Conservation (phyloP, 1,140 invertebrate genomes). For the Olivierus martensii region DNA sequence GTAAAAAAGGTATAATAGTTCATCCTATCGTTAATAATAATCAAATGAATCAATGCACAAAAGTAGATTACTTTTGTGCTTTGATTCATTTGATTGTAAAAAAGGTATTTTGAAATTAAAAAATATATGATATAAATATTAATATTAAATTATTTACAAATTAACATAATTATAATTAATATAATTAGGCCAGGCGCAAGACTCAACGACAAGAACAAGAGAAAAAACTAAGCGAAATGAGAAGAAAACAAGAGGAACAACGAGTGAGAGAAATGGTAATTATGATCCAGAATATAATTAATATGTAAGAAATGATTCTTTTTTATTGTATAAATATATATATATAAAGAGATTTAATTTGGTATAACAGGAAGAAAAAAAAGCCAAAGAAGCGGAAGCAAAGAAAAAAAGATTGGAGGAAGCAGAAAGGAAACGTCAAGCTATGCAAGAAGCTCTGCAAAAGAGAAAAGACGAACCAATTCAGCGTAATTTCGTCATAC, state of each 20-base stretch:
- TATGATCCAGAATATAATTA: too few relatives aligned
- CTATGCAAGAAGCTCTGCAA: constrained; percentile 23
- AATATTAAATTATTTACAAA: too few relatives aligned
- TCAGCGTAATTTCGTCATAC: constrained; percentile 82
- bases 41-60: too few relatives aligned
- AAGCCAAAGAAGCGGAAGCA: constrained; percentile 46
- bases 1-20: too few relatives aligned
- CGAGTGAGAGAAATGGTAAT: constrained; percentile 21
- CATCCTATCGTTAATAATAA: too few relatives aligned
- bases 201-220: constrained; percentile 84
- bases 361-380: constrained; percentile 22
- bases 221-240: constrained; percentile 79
- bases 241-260: constrained; percentile 86
- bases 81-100: too few relatives aligned
- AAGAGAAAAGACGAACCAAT: constrained; percentile 15
- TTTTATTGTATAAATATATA: not conserved
- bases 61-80: too few relatives aligned
- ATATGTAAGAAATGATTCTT: not conserved
- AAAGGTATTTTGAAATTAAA: too few relatives aligned
- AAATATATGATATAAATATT: too few relatives aligned
- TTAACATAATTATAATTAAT: not conserved
- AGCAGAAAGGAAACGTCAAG: constrained; percentile 81
- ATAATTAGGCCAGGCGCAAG: constrained; percentile 22
- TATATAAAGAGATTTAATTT: not conserved
- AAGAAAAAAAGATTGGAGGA: constrained; percentile 86